Conservation (phyloP, 2,888 invertebrate species). For the Balanococcus diminutus region DNA sequence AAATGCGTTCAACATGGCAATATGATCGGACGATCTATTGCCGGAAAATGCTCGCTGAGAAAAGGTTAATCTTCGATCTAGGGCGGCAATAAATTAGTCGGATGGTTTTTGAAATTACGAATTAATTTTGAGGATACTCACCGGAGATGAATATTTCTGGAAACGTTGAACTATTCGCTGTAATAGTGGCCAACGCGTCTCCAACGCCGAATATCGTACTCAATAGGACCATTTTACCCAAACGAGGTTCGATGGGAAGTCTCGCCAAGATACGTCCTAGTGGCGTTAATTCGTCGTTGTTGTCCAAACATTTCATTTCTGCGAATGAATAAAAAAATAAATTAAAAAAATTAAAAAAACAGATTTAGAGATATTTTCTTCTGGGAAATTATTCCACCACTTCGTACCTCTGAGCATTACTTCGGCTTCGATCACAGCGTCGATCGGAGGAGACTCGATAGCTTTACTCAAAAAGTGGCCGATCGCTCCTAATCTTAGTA, state of each 20-base stretch:
- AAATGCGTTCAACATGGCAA: conserved; percentile 91
- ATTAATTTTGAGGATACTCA: neutral
- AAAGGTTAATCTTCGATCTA: neutral
- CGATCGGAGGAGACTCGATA: conserved; percentile 94
- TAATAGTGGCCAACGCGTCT: conserved; percentile 90
- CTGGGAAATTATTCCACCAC: neutral
- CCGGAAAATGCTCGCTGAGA: conserved; percentile 84
- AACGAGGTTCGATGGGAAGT: conserved; percentile 91
- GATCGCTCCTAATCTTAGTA: conserved; percentile 87
- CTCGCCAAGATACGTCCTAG: conserved; percentile 92
- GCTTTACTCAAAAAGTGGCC: conserved; percentile 94
- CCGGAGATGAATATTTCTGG: conserved; percentile 56
- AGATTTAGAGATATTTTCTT: neutral
- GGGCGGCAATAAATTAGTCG: neutral
- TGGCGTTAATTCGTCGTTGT: conserved; percentile 86
- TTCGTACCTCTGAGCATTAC: conserved; percentile 68
- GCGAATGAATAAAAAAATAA: conserved; percentile 60
- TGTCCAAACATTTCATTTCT: conserved; percentile 91
- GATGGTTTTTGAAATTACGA: neutral
- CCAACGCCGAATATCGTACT: conserved; percentile 90
- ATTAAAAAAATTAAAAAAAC: neutral
- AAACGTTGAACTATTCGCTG: conserved; percentile 82
- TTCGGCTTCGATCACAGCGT: conserved; percentile 98
- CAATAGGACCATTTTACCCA: conserved; percentile 96
- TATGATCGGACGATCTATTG: conserved; percentile 88